phyloP scores from a whole-genome alignment of 2,888 invertebrate genomes.

The Calliphora vomitoria region DNA sequence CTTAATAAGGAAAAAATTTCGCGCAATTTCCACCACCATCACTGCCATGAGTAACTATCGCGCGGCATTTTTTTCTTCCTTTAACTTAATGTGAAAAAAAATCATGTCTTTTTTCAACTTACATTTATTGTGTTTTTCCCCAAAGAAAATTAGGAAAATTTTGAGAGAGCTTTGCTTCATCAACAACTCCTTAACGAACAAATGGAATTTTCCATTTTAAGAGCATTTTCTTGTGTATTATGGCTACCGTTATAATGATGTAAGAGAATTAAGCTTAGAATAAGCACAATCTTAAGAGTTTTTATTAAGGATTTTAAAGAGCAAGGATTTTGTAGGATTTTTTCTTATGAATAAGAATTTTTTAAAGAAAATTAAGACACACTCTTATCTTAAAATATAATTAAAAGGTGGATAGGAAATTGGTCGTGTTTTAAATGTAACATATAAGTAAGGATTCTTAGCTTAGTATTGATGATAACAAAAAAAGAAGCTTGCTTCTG shows the following conservation, averaged over 20 bases:
- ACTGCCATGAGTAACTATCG: conserved; percentile 24
- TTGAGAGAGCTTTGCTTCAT: conserved; percentile 3
- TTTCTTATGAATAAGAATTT: background rate
- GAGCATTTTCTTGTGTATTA: conserved; percentile 15
- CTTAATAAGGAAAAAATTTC: conserved; percentile 62
- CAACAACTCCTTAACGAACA: conserved; percentile 34
- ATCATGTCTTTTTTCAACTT: conserved; percentile 1
- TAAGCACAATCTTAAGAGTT: conserved; percentile 36
- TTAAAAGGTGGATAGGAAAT: background rate
- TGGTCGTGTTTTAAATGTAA: no score
- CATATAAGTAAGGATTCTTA: no score
- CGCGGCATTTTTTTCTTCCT: conserved; percentile 36
- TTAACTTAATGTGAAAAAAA: conserved; percentile 3
- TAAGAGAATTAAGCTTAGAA: conserved; percentile 47
- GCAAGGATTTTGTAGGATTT: background rate
- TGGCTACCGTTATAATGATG: background rate
- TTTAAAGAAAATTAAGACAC: background rate
- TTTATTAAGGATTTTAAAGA: background rate
- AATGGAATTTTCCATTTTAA: background rate
- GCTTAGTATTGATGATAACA: no score
- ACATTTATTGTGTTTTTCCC: background rate
- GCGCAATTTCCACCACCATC: conserved; percentile 72
- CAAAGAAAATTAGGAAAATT: conserved; percentile 41
- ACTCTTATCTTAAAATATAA: background rate
- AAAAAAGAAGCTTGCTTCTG: no score